Conservation (phyloP, 2,797 vertebrate species). For the Sylvia borin region DNA sequence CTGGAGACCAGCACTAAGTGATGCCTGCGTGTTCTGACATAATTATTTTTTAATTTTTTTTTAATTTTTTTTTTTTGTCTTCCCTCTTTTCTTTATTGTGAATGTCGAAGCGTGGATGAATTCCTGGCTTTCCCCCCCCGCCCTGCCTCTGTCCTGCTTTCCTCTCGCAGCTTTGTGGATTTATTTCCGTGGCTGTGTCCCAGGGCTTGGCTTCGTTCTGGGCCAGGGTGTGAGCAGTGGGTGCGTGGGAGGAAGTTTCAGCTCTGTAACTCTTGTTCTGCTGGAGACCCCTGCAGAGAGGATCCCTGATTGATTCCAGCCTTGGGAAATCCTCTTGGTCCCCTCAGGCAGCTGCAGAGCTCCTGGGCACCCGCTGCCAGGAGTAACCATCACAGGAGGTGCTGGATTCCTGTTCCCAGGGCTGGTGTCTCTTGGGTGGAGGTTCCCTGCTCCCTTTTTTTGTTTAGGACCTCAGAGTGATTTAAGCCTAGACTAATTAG, state of each 20-base stretch:
- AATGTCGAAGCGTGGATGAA: background rate
- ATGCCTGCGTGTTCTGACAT: constrained; percentile 6
- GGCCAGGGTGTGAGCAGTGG: background rate
- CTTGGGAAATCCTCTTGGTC: background rate
- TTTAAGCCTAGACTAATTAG: background rate
- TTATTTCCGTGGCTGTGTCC: background rate
- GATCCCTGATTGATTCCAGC: background rate
- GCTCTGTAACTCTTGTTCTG: constrained; percentile 30
- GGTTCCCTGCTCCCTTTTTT: background rate
- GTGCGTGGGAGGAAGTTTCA: background rate
- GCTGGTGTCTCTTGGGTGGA: background rate
- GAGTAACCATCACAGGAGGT: background rate
- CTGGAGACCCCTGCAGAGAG: background rate
- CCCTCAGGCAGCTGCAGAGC: background rate
- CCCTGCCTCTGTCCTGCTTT: background rate
- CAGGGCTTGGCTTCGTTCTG: background rate
- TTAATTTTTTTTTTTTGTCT: background rate
- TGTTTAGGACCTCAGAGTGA: background rate
- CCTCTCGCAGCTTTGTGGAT: background rate
- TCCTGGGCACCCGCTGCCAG: background rate
- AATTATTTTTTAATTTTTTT: background rate
- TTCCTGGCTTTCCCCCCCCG: background rate
- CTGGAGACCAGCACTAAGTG: constrained; percentile 54
- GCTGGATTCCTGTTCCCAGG: background rate
- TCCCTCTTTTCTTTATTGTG: background rate